These are phyloP conservation scores for Phrynocephalus versicolor DNA, from an alignment of 2,113 vertebrate genomes.

Conservation along the genomic window DNA sequence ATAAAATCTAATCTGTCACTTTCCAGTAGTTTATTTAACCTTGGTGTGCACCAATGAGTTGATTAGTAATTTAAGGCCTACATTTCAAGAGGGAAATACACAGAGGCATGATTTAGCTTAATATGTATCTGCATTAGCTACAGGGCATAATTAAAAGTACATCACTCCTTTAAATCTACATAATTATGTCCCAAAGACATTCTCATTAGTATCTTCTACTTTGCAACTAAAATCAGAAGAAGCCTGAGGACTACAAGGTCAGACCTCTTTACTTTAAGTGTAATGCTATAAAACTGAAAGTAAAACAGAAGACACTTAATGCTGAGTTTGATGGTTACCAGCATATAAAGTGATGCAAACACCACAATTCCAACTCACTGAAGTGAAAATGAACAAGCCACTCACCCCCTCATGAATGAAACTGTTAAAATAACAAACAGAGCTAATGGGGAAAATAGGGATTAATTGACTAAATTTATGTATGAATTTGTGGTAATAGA, in stretches of 20 bases:
- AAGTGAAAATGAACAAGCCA: neutral
- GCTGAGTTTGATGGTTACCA: neutral
- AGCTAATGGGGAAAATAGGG: neutral
- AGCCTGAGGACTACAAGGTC: slow-evolving; percentile 44
- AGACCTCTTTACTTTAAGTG: slow-evolving; percentile 41
- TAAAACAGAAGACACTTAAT: slow-evolving; percentile 30
- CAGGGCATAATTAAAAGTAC: slow-evolving; percentile 71
- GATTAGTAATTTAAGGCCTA: slow-evolving; percentile 60
- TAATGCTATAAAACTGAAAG: slow-evolving; percentile 45
- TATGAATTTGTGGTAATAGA: slow-evolving; percentile 7
- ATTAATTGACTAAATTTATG: neutral
- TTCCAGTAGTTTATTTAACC: slow-evolving; percentile 60
- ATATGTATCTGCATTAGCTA: slow-evolving; percentile 61
- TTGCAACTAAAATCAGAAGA: slow-evolving; percentile 52
- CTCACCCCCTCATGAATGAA: neutral
- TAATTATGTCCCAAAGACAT: slow-evolving; percentile 72
- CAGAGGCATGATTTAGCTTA: slow-evolving; percentile 55
- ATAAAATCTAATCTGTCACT: slow-evolving; percentile 53
- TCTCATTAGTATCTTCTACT: slow-evolving; percentile 60
- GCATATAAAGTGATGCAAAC: neutral
- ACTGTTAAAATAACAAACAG: neutral
- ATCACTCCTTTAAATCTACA: slow-evolving; percentile 68
- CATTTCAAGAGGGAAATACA: slow-evolving; percentile 61
- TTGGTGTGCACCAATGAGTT: slow-evolving; percentile 38
- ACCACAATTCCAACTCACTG: neutral